Evolutionary conservation across 2,888 invertebrate species (phyloP).

Genomic region (Actias luna): DNA sequence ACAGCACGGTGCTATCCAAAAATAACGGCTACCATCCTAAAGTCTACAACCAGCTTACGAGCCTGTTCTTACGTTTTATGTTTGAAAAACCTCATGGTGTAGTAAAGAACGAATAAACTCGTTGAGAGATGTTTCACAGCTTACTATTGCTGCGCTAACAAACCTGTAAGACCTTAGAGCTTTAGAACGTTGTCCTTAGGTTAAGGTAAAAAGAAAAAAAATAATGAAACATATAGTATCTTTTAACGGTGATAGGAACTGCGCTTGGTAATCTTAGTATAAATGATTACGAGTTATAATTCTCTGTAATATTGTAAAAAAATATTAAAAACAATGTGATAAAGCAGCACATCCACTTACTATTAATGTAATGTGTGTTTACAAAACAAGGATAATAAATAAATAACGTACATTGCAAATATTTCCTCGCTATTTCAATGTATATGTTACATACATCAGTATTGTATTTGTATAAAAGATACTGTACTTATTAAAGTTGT

Average conservation of each 20-base stretch:
- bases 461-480: neutral
- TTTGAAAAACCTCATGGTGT: too few species aligned
- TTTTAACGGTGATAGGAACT: neutral
- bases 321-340: neutral
- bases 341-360: neutral
- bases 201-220: neutral
- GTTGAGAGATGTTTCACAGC: too few species aligned
- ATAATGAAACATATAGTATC: neutral
- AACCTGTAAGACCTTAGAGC: neutral
- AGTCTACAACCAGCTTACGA: too few species aligned
- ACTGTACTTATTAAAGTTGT: neutral
- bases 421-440: neutral
- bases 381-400: neutral
- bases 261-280: neutral
- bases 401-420: neutral
- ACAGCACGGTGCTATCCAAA: too few species aligned
- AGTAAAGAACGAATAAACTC: too few species aligned
- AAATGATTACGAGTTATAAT: neutral
- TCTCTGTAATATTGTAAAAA: neutral
- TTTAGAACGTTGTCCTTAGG: neutral
- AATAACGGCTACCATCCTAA: too few species aligned
- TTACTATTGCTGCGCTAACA: neutral
- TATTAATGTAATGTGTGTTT: neutral
- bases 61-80: too few species aligned
- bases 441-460: neutral